Percentiles rank a stretch among this genome's conserved stretches.
Conservation (phyloP, 2,113 vertebrate genomes). For the Notiomystis cincta region DNA sequence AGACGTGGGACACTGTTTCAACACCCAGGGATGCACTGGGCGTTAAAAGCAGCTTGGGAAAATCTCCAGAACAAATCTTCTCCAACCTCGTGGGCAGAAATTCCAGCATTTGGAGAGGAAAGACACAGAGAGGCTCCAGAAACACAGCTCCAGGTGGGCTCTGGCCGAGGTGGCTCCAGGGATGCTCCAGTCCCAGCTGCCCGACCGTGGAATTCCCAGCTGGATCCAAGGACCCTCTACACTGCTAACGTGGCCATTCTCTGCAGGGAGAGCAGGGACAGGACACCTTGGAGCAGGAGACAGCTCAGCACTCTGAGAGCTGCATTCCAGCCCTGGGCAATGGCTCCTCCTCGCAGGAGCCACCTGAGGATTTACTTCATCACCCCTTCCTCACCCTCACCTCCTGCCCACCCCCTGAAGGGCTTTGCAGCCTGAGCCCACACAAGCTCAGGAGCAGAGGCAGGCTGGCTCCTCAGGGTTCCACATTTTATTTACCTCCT, state of each 20-base stretch:
- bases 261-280: not conserved
- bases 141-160: not conserved
- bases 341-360: accelerated
- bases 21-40: accelerated
- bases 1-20: not conserved
- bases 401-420: not conserved
- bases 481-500: constrained; percentile 40
- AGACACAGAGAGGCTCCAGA: not conserved
- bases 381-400: not conserved
- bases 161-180: not conserved
- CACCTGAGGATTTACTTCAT: not conserved
- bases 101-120: not conserved
- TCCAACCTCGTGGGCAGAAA: not conserved
- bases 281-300: not conserved
- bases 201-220: not conserved
- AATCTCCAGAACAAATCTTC: not conserved
- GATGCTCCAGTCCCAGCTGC: not conserved
- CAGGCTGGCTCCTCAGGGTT: not conserved
- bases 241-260: not conserved
- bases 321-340: not conserved
- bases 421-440: not conserved
- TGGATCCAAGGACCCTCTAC: not conserved
- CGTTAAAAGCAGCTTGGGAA: not conserved
- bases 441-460: not conserved
- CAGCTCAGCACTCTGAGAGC: not conserved